These are phyloP conservation scores for Triplophysa rosa DNA, from an alignment of 2,113 vertebrate genomes.

Conservation along the genomic window DNA sequence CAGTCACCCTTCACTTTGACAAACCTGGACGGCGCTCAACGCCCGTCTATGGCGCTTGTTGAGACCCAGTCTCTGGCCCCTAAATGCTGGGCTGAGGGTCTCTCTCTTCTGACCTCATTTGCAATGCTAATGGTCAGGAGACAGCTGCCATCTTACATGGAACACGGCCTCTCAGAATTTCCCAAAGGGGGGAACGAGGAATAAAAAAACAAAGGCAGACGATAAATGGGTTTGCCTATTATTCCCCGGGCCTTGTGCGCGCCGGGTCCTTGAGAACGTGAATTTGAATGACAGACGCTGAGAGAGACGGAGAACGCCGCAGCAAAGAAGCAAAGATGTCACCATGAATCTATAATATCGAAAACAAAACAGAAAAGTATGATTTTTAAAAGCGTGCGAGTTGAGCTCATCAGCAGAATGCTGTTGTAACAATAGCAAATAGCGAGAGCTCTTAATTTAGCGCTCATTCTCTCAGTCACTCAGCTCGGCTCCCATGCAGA, in stretches of 20 bases:
- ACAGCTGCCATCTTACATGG: constrained; percentile 71
- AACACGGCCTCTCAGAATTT: constrained; percentile 62
- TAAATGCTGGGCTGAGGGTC: constrained; percentile 46
- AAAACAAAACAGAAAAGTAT: constrained; percentile 39
- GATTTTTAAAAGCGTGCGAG: constrained; percentile 54
- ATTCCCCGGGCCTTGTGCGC: constrained; percentile 69
- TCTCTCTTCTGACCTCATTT: constrained; percentile 66
- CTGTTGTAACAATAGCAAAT: constrained; percentile 48
- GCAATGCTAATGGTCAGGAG: constrained; percentile 74
- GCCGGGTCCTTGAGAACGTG: constrained; percentile 66
- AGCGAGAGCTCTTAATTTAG: constrained; percentile 62
- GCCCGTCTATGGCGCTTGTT: constrained; percentile 8
- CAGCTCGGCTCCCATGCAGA: constrained; percentile 40
- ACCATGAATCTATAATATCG: constrained; percentile 27
- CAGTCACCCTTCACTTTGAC: constrained; percentile 35
- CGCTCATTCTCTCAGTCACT: constrained; percentile 42
- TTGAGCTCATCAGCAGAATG: constrained; percentile 42
- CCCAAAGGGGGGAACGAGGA: constrained; percentile 29
- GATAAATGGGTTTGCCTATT: constrained; percentile 76
- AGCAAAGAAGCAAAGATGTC: constrained; percentile 33
- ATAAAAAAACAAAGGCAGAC: constrained; percentile 66
- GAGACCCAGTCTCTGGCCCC: constrained; percentile 48
- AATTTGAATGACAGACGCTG: constrained; percentile 72
- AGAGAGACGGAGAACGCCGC: constrained; percentile 53
- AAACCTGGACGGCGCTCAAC: constrained; percentile 29